phyloP scores from a whole-genome alignment of 2,888 invertebrate species.

The Vesta saturnalis region DNA sequence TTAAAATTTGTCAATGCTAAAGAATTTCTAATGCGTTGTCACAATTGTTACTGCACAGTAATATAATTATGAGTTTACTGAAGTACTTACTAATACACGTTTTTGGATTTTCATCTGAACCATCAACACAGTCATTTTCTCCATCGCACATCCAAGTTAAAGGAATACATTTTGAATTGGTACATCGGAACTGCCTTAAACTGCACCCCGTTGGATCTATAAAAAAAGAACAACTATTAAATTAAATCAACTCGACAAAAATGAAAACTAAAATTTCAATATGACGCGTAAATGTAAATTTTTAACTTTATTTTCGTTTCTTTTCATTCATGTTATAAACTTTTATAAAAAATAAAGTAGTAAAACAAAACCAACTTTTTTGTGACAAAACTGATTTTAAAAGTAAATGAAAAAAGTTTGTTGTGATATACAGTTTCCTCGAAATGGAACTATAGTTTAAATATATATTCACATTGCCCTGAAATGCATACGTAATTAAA shows the following conservation, averaged over 20 bases:
- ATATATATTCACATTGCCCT: not conserved
- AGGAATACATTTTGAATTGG: conserved; percentile 79
- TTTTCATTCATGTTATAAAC: not conserved
- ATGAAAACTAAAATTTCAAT: not conserved
- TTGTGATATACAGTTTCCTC: not conserved
- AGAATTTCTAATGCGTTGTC: too few relatives aligned
- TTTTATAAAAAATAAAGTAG: not conserved
- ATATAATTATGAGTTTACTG: conserved; percentile 2
- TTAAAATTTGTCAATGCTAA: too few relatives aligned
- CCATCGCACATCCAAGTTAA: conserved; percentile 82
- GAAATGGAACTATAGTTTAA: not conserved
- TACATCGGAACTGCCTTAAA: conserved; percentile 79
- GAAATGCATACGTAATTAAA: not conserved
- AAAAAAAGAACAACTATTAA: conserved; percentile 38
- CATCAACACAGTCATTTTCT: conserved; percentile 81
- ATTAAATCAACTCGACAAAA: not conserved
- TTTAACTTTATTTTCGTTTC: not conserved
- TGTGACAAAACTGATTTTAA: not conserved
- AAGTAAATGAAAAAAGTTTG: not conserved
- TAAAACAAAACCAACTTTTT: not conserved
- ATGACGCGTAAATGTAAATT: not conserved
- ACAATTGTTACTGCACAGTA: too few relatives aligned
- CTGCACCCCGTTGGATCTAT: conserved; percentile 66
- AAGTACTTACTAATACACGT: conserved; percentile 73
- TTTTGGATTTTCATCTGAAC: conserved; percentile 80